Evolutionary conservation across 2,888 invertebrate genomes (phyloP).

Genomic region (Drosophila nr. perissopoda): DNA sequence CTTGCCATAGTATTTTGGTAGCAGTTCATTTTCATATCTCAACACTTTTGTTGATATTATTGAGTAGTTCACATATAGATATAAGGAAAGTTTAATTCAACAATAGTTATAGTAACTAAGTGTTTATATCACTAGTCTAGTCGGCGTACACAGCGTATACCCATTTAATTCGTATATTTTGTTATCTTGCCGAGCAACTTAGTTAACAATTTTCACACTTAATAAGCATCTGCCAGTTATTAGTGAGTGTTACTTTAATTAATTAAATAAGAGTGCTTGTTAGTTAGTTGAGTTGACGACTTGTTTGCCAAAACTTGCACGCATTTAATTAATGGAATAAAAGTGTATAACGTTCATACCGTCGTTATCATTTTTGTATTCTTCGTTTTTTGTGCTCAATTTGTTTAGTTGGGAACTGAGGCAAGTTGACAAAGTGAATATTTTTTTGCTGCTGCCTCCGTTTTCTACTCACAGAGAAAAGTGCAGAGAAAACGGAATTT

Average conservation of each 20-base stretch:
- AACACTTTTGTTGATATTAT: neutral
- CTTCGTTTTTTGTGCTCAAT: neutral
- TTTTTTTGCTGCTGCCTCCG: constrained; percentile 32
- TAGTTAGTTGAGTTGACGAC: constrained; percentile 34
- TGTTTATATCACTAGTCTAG: neutral
- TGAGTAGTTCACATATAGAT: neutral
- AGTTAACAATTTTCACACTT: neutral
- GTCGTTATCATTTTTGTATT: constrained; percentile 24
- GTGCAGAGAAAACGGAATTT: constrained; percentile 9
- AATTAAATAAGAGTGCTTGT: constrained; percentile 49
- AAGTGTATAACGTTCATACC: constrained; percentile 53
- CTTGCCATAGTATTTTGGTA: neutral
- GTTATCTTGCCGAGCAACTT: neutral
- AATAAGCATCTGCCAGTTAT: neutral
- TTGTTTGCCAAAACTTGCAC: constrained; percentile 50
- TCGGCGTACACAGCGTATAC: neutral
- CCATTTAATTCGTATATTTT: neutral
- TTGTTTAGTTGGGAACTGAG: constrained; percentile 15
- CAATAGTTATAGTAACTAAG: neutral
- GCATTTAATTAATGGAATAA: constrained; percentile 78
- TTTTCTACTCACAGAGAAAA: constrained; percentile 31
- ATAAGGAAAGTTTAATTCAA: neutral
- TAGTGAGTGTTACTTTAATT: constrained; percentile 15
- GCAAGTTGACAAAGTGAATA: constrained; percentile 59
- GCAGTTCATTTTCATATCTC: neutral